Evolutionary conservation across 2,113 vertebrate species (phyloP).

Genomic region (Microcebus ravelobensis): DNA sequence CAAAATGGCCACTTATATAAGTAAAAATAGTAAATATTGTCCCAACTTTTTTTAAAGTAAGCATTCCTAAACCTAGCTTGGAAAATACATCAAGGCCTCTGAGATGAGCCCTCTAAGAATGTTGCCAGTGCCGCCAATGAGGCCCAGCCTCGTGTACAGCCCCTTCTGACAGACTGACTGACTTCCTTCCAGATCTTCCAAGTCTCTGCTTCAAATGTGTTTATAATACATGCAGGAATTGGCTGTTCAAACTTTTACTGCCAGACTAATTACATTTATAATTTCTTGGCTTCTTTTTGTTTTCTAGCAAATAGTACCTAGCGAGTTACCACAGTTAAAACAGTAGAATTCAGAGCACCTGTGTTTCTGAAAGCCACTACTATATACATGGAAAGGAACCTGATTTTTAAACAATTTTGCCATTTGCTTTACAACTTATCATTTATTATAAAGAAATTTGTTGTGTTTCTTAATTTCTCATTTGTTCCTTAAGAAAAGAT

Average conservation of each 20-base stretch:
- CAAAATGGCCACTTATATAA: conserved; percentile 6
- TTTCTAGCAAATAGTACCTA: conserved; percentile 54
- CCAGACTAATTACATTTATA: conserved; percentile 47
- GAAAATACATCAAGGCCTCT: not conserved
- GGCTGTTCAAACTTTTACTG: conserved; percentile 14
- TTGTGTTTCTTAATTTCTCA: conserved; percentile 45
- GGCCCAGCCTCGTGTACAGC: accelerated
- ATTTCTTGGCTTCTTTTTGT: conserved; percentile 60
- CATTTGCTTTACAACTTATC: conserved; percentile 32
- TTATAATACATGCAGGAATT: not conserved
- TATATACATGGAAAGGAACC: conserved; percentile 24
- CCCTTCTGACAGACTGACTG: not conserved
- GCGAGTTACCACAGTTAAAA: conserved; percentile 41
- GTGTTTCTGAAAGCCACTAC: conserved; percentile 59
- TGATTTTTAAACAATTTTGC: conserved; percentile 45
- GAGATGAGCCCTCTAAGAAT: not conserved
- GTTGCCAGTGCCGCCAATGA: not conserved
- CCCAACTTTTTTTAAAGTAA: not conserved
- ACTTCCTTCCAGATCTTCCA: not conserved
- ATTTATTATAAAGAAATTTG: conserved; percentile 36
- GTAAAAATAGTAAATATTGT: conserved; percentile 9
- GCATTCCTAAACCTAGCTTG: not conserved
- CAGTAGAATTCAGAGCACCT: conserved; percentile 59
- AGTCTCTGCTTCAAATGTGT: not conserved
- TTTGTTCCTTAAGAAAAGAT: conserved; percentile 43